Evolutionary conservation across 2,113 vertebrate species (phyloP).

Genomic region (Raja brachyura): DNA sequence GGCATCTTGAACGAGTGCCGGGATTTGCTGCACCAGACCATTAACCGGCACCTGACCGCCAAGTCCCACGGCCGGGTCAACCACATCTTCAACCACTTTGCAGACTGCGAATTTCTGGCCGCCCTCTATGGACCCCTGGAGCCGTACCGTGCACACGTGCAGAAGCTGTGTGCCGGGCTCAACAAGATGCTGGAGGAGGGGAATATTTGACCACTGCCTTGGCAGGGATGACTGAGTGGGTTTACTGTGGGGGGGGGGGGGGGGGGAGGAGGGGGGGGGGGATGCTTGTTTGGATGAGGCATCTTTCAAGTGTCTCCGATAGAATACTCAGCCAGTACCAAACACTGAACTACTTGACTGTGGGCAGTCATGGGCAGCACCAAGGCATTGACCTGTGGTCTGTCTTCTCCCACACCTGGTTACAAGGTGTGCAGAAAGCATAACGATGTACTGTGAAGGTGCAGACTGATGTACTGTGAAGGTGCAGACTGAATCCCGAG

Average conservation of each 20-base stretch:
- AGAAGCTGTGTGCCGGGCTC: constrained; percentile 75
- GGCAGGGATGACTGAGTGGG: not conserved
- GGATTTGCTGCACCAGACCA: constrained; percentile 82
- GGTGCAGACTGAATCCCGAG: not conserved
- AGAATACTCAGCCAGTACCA: not conserved
- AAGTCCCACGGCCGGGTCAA: constrained; percentile 87
- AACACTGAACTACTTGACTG: not conserved
- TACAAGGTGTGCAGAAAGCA: not conserved
- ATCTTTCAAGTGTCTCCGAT: constrained; percentile 43
- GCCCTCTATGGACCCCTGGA: constrained; percentile 72
- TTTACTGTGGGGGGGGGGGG: not conserved
- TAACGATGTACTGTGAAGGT: not conserved
- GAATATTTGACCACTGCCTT: constrained; percentile 63
- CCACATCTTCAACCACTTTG: constrained; percentile 85
- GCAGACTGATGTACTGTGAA: not conserved
- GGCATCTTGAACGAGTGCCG: constrained; percentile 74
- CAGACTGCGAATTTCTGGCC: constrained; percentile 82
- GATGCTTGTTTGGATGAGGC: constrained; percentile 39
- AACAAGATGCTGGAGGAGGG: constrained; percentile 85
- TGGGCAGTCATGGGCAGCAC: not conserved
- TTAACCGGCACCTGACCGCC: constrained; percentile 79
- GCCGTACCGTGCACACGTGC: constrained; percentile 74
- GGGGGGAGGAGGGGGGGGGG: not conserved
- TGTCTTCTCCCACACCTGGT: not conserved
- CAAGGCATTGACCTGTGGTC: not conserved